Conservation (phyloP, 1,140 invertebrate genomes). For the Oreohelix idahoensis region DNA sequence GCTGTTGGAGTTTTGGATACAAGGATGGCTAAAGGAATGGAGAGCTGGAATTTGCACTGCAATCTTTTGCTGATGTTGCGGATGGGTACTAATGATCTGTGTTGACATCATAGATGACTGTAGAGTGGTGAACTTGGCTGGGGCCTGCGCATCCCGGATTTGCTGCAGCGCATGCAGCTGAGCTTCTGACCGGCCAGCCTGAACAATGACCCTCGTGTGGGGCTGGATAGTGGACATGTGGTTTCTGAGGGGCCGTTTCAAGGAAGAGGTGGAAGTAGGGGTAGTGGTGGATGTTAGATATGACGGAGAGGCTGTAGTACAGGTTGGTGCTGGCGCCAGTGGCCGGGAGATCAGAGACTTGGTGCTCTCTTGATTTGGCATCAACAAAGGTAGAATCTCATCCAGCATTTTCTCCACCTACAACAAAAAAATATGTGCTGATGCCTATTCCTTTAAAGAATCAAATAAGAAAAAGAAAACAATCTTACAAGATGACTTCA, state of each 20-base stretch:
- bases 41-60: background rate
- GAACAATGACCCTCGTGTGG: background rate
- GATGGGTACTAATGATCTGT: background rate
- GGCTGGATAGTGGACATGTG: background rate
- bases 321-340: slow-evolving; percentile 15
- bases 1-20: background rate
- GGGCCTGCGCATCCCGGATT: background rate
- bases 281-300: background rate
- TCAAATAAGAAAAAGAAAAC: too few species aligned
- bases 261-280: background rate
- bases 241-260: slow-evolving; percentile 3
- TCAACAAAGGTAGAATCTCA: slow-evolving; percentile 38
- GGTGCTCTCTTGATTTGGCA: slow-evolving; percentile 22
- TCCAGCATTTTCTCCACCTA: slow-evolving; percentile 46
- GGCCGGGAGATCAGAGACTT: slow-evolving; percentile 4
- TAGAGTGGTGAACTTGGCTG: background rate
- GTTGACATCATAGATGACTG: background rate
- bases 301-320: background rate
- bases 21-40: slow-evolving; percentile 5
- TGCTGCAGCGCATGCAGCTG: background rate
- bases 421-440: background rate
- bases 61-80: background rate
- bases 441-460: too few species aligned
- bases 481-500: too few species aligned
- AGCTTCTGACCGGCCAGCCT: background rate